Evolutionary conservation across 2,797 vertebrate genomes (phyloP).

Genomic region (Alca torda): DNA sequence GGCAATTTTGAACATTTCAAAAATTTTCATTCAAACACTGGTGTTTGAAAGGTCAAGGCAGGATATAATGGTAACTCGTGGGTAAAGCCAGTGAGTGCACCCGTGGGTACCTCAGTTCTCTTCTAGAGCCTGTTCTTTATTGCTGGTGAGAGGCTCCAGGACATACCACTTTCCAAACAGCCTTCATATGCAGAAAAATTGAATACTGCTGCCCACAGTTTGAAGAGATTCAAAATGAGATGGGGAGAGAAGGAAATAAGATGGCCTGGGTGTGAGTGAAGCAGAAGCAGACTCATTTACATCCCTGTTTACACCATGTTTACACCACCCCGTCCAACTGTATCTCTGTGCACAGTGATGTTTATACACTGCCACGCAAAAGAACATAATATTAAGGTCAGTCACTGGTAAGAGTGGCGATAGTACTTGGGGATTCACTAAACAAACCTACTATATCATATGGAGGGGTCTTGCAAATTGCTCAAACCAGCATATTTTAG

Average conservation of each 20-base stretch:
- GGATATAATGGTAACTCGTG: background rate
- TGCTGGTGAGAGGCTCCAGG: background rate
- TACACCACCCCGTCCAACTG: background rate
- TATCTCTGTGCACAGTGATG: background rate
- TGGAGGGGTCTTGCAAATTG: background rate
- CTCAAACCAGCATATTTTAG: background rate
- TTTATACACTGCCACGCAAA: background rate
- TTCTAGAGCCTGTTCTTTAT: background rate
- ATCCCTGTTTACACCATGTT: background rate
- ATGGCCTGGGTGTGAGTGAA: background rate
- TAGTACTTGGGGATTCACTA: background rate
- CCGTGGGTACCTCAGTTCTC: background rate
- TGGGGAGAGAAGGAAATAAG: background rate
- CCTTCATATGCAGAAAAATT: background rate
- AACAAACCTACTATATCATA: no score
- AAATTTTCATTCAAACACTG: background rate
- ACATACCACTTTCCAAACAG: background rate
- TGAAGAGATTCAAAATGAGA: background rate
- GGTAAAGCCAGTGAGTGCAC: background rate
- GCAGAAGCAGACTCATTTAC: background rate
- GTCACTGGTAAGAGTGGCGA: background rate
- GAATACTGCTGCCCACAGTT: background rate
- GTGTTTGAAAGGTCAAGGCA: background rate
- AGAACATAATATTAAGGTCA: background rate
- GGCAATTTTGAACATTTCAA: background rate